These are phyloP conservation scores for Nothobranchius furzeri DNA, from an alignment of 2,113 vertebrate genomes.

Conservation along the genomic window DNA sequence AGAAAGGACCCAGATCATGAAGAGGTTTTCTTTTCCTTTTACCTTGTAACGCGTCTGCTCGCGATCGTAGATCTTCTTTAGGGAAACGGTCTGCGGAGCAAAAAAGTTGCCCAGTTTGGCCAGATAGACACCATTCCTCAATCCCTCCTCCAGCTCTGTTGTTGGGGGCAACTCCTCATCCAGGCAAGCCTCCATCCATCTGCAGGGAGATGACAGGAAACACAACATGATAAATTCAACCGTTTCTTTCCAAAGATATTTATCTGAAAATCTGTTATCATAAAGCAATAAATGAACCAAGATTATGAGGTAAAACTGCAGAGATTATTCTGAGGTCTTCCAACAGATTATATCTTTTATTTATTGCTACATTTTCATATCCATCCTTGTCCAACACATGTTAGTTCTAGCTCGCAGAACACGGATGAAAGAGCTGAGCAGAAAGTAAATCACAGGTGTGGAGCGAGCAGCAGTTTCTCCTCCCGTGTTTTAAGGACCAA, in stretches of 20 bases:
- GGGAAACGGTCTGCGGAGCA: slow-evolving; percentile 90
- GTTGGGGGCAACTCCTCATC: slow-evolving; percentile 94
- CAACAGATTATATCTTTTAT: too few relatives aligned
- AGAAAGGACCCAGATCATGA: too few relatives aligned
- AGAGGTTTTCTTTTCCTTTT: background rate
- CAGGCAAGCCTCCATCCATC: slow-evolving; percentile 98
- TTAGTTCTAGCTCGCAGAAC: too few relatives aligned
- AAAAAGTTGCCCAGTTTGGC: slow-evolving; percentile 98
- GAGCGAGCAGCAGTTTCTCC: background rate
- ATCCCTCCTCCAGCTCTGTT: slow-evolving; percentile 95
- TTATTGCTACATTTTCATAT: too few relatives aligned
- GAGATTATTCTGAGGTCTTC: too few relatives aligned
- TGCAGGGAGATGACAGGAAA: slow-evolving; percentile 52
- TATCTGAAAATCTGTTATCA: background rate
- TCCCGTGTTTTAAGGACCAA: slow-evolving; percentile 3
- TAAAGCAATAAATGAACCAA: too few relatives aligned
- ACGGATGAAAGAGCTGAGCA: too few relatives aligned
- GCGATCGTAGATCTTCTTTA: slow-evolving; percentile 98
- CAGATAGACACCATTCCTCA: slow-evolving; percentile 95
- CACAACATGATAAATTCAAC: too few relatives aligned
- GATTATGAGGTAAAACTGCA: too few relatives aligned
- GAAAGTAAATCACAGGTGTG: background rate
- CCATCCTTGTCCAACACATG: background rate
- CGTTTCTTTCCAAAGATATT: background rate
- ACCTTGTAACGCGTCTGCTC: slow-evolving; percentile 97